Evolutionary conservation across 2,113 vertebrate genomes (phyloP).

Genomic region (Ibidorhyncha struthersii): DNA sequence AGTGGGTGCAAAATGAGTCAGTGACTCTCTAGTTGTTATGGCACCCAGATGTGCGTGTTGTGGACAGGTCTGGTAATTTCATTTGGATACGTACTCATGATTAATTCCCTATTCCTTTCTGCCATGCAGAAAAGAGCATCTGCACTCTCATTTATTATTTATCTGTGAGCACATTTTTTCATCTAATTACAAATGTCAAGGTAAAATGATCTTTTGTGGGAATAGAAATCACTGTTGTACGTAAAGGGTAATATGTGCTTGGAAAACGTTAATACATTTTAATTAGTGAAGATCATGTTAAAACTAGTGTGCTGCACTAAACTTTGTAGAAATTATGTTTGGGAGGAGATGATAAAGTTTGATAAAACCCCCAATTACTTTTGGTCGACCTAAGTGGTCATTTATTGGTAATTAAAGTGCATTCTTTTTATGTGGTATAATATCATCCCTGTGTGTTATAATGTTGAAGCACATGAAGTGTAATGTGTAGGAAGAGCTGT

Average conservation of each 20-base stretch:
- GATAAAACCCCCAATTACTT: not conserved
- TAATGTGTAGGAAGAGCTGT: not conserved
- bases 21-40: not conserved
- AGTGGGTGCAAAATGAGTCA: constrained; percentile 5
- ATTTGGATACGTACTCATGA: not conserved
- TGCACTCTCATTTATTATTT: constrained; percentile 74
- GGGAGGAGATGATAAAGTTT: not conserved
- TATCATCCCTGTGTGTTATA: not conserved
- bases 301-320: not conserved
- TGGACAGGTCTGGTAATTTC: not conserved
- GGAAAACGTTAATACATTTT: constrained; percentile 62
- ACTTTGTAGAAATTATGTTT: constrained; percentile 14
- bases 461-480: not conserved
- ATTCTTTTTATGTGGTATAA: not conserved
- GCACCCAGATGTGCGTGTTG: not conserved
- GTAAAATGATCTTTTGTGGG: constrained; percentile 63
- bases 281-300: constrained; percentile 45
- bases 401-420: not conserved
- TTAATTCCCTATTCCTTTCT: constrained; percentile 35
- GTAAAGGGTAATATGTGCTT: constrained; percentile 44
- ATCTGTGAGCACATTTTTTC: constrained; percentile 70
- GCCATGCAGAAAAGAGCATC: constrained; percentile 50
- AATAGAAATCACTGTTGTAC: constrained; percentile 23
- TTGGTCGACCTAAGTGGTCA: not conserved
- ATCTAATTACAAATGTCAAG: constrained; percentile 71